These are phyloP conservation scores for Wiebesia pumilae DNA, from an alignment of 1,140 invertebrate genomes.

Conservation along the genomic window DNA sequence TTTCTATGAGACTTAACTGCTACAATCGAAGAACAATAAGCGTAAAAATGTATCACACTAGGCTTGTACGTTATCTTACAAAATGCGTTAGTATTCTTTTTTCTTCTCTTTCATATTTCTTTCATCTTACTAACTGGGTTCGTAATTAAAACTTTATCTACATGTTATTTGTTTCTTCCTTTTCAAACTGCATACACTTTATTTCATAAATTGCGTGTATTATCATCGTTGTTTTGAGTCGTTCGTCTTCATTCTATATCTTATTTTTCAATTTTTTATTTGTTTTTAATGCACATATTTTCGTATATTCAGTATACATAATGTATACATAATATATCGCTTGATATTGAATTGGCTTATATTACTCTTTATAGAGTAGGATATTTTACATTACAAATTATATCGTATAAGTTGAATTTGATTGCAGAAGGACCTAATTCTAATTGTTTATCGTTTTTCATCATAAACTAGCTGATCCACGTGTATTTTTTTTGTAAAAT, in stretches of 20 bases:
- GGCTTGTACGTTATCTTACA: slow-evolving; percentile 68
- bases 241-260: not conserved
- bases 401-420: not conserved
- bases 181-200: not conserved
- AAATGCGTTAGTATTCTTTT: slow-evolving; percentile 63
- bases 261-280: not conserved
- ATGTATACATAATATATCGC: not conserved
- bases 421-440: not conserved
- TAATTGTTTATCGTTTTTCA: too few relatives aligned
- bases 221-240: not conserved
- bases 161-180: not conserved
- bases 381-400: not conserved
- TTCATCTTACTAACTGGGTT: not conserved
- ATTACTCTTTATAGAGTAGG: not conserved
- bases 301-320: not conserved
- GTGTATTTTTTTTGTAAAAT: too few relatives aligned
- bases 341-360: not conserved
- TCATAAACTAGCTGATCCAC: too few relatives aligned
- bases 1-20: slow-evolving; percentile 62
- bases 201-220: not conserved
- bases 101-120: slow-evolving; percentile 32
- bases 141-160: not conserved
- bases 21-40: slow-evolving; percentile 67
- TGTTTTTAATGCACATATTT: not conserved
- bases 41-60: slow-evolving; percentile 71